Evolutionary conservation across 2,888 invertebrate species (phyloP), one percentile per base, ranked within the genome.

Genomic region (Notodonta ziczac): DNA sequence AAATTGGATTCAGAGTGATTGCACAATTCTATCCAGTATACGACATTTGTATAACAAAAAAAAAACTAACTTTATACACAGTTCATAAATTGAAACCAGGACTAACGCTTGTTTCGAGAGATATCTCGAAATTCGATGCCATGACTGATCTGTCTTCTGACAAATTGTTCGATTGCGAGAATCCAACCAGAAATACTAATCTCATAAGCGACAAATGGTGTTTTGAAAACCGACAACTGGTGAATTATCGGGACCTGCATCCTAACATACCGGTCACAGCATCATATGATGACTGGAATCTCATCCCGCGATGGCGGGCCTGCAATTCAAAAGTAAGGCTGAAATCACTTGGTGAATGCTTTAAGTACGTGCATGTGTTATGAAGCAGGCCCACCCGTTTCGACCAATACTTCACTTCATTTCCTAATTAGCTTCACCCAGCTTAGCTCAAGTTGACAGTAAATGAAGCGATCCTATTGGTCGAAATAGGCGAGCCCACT

Each of bases 291-390:
- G 73, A 83, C 69, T 70, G 9, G 10, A 42, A 42, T 42, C 8
- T 42, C 4, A 12, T 42, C 9, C 42, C 86, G 35, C 88, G 86
- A 7, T 90, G 89, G 88, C 83, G 85, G 58, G 76, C 82, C 2
- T 89, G 87, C 63, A 76, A 78, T 60, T 54, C 73, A 24, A 61
- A 78, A 66, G 87, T 87, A 76, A 60, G 73, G 13, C 73, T 5
- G 1, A 9, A 42, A 42, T 7, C 42, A 42, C 24, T 24, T 24
- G 24, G 24, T n/a, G n/a, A n/a, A n/a, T n/a, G n/a, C n/a, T n/a
- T n/a, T n/a, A n/a, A n/a, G n/a, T n/a, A 24, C 24, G 1, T 24
- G 24, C 24, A 1, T 24, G 24, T 24, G 24, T 24, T 24, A 24
- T 24, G 24, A 24, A 24, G 24, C 24, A 2, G 24, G 24, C 24